A percentile compares a stretch with the other conserved stretches of the same genome.
These are phyloP conservation scores for Columba livia DNA, from an alignment of 2,113 vertebrate species.

Conservation along the genomic window DNA sequence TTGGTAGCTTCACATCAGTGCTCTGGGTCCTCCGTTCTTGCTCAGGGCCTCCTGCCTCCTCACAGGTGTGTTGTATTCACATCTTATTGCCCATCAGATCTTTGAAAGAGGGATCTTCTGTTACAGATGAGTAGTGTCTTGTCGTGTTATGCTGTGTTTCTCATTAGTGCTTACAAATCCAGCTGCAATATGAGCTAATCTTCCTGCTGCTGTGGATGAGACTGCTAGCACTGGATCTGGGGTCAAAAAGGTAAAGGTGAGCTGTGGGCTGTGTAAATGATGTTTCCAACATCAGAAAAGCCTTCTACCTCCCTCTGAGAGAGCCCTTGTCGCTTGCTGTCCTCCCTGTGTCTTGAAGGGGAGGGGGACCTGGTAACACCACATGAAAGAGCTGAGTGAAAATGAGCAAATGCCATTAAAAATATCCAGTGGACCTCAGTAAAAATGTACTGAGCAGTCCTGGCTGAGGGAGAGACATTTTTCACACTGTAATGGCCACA, in stretches of 20 bases:
- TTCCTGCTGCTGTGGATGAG: neutral
- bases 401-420: conserved; percentile 31
- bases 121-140: neutral
- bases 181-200: neutral
- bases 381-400: conserved; percentile 8
- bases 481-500: conserved; percentile 49
- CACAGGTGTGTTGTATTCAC: accelerated
- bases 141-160: accelerated
- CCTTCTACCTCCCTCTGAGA: neutral
- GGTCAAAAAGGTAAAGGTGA: neutral
- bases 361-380: neutral
- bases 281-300: neutral
- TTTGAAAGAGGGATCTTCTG: neutral
- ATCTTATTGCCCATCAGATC: neutral
- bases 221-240: neutral
- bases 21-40: neutral
- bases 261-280: neutral
- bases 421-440: conserved; percentile 28
- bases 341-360: neutral
- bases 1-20: accelerated
- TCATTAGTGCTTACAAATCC: neutral
- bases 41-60: neutral
- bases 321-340: neutral
- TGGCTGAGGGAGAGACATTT: conserved; percentile 43
- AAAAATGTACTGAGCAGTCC: conserved; percentile 26